Percentiles rank a stretch among this genome's conserved stretches.
These are phyloP conservation scores for Thymelicus lineola DNA, from an alignment of 2,888 invertebrate species.

Conservation along the genomic window DNA sequence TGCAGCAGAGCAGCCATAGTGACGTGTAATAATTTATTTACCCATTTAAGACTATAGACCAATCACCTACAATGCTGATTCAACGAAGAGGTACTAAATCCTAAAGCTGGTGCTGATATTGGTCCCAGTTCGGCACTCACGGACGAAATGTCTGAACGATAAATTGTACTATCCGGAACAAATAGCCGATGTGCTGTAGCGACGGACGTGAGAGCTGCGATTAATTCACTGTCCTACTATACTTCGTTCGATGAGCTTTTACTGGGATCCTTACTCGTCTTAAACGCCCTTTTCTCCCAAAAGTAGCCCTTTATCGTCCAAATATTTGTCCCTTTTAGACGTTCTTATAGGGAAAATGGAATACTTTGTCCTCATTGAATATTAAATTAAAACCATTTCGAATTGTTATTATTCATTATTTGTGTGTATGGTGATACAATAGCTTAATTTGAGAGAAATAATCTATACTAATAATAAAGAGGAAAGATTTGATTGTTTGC, in stretches of 20 bases:
- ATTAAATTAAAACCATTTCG: background rate
- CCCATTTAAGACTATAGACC: constrained; percentile 9
- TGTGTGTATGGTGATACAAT: no score
- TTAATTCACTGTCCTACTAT: constrained; percentile 16
- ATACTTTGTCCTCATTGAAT: background rate
- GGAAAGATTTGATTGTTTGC: no score
- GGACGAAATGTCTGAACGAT: constrained; percentile 29
- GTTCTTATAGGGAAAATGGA: background rate
- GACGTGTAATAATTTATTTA: background rate
- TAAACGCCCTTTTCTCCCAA: background rate
- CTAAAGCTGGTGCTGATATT: constrained; percentile 20
- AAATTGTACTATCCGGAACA: constrained; percentile 33
- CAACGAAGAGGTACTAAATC: constrained; percentile 10
- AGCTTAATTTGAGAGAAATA: no score
- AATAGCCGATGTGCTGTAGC: constrained; percentile 26
- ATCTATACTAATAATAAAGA: no score
- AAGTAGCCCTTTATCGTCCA: background rate
- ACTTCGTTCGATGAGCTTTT: constrained; percentile 13
- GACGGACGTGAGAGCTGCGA: constrained; percentile 21
- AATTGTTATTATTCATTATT: background rate
- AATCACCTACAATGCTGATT: background rate
- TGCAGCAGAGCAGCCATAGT: background rate
- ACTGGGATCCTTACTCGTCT: background rate
- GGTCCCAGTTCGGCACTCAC: constrained; percentile 30
- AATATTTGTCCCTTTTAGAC: background rate